phyloP scores from a whole-genome alignment of 2,888 invertebrate genomes.

The Drosophila falleni region DNA sequence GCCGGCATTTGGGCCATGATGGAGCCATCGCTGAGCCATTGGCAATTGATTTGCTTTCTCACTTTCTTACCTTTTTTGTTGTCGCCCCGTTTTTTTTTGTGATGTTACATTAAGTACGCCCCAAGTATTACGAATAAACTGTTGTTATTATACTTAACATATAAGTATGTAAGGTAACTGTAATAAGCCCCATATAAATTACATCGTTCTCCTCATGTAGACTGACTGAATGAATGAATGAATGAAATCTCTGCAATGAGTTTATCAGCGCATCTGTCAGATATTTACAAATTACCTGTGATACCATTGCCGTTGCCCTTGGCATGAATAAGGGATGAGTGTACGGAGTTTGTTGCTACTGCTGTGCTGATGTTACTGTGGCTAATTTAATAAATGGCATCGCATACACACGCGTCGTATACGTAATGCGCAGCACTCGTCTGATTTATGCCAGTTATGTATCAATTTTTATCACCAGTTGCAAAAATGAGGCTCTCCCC shows the following conservation, averaged over 20 bases:
- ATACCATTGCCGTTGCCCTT: conserved; percentile 48
- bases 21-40: conserved; percentile 34
- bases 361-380: conserved; percentile 48
- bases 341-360: neutral
- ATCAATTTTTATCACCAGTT: conserved; percentile 84
- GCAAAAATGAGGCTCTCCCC: conserved; percentile 62
- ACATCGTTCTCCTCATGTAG: conserved; percentile 27
- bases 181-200: conserved; percentile 61
- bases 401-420: conserved; percentile 65
- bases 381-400: conserved; percentile 81
- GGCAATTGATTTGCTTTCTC: conserved; percentile 53
- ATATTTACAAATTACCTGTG: conserved; percentile 83
- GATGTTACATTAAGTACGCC: conserved; percentile 73
- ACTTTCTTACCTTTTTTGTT: neutral
- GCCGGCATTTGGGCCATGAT: conserved; percentile 54
- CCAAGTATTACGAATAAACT: conserved; percentile 78
- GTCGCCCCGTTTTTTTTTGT: conserved; percentile 46
- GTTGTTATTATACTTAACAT: conserved; percentile 58
- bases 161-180: neutral
- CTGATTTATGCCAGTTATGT: conserved; percentile 84
- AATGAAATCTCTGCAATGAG: conserved; percentile 80
- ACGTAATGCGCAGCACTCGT: conserved; percentile 66
- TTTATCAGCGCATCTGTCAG: conserved; percentile 83
- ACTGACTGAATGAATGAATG: conserved; percentile 36
- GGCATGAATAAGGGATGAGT: conserved; percentile 22